Conservation (phyloP, 2,888 invertebrate genomes). For the Prosopocoilus inquinatus region DNA sequence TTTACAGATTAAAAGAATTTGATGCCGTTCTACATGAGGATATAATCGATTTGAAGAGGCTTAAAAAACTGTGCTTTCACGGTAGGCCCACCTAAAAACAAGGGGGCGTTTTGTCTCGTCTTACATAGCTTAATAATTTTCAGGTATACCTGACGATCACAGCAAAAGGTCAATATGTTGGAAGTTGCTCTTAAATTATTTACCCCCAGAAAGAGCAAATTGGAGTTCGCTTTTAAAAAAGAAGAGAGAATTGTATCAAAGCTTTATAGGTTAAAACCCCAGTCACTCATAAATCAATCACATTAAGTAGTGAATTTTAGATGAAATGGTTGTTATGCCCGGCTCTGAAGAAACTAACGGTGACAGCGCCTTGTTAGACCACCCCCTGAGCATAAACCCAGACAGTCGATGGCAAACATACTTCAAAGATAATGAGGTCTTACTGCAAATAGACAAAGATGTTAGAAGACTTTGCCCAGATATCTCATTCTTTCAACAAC, state of each 20-base stretch:
- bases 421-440: conserved; percentile 96
- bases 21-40: conserved; percentile 70
- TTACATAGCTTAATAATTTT: conserved; percentile 29
- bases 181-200: conserved; percentile 84
- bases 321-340: conserved; percentile 86
- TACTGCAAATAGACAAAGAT: conserved; percentile 97
- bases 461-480: conserved; percentile 93
- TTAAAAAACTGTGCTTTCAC: conserved; percentile 74
- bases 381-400: conserved; percentile 93
- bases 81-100: conserved; percentile 55
- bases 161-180: conserved; percentile 82
- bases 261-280: conserved; percentile 66
- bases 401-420: conserved; percentile 94
- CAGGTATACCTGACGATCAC: conserved; percentile 86
- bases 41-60: conserved; percentile 65
- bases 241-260: conserved; percentile 77
- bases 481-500: conserved; percentile 95
- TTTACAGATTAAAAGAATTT: conserved; percentile 76
- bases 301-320: conserved; percentile 47
- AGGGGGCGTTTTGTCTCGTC: not conserved
- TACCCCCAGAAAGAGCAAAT: conserved; percentile 66
- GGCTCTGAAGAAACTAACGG: conserved; percentile 61
- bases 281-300: not conserved
- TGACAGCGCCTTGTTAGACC: conserved; percentile 67
- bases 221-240: conserved; percentile 70